phyloP scores from a whole-genome alignment of 2,797 vertebrate genomes.

The Cryptoblepharus egeriae region DNA sequence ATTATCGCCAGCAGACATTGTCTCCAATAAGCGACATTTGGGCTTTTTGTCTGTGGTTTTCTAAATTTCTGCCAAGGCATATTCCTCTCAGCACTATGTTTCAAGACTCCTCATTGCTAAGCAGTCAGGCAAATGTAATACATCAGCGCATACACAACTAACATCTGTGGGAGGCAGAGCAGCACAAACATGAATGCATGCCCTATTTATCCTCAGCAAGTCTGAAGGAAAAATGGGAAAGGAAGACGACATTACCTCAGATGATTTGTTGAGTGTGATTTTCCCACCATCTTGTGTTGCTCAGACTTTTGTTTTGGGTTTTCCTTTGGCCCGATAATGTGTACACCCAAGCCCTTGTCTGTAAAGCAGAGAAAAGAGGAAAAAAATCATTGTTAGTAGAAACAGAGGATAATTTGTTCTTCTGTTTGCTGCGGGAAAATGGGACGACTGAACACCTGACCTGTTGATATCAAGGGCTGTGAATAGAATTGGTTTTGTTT shows the following conservation, averaged over 20 bases:
- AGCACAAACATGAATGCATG: constrained; percentile 2
- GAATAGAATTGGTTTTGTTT: constrained; percentile 36
- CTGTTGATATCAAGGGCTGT: constrained; percentile 6
- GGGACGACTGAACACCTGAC: constrained; percentile 21
- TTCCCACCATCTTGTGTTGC: not conserved
- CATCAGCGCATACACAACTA: not conserved
- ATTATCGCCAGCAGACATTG: not conserved
- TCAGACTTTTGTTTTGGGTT: not conserved
- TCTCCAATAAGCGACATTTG: not conserved
- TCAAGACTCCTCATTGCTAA: constrained; percentile 1
- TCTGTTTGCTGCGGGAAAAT: constrained; percentile 26
- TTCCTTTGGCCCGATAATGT: not conserved
- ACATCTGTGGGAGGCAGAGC: not conserved
- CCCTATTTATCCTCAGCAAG: not conserved
- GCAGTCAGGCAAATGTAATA: constrained; percentile 19
- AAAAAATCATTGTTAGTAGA: constrained; percentile 10
- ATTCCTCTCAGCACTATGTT: not conserved
- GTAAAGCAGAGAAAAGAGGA: not conserved
- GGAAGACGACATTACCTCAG: not conserved
- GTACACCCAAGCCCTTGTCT: not conserved
- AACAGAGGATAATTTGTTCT: constrained; percentile 24
- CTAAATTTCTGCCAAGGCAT: not conserved
- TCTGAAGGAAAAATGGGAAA: not conserved
- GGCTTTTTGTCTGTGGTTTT: not conserved
- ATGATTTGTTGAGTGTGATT: not conserved